Evolutionary conservation across 2,113 vertebrate species (phyloP).

Genomic region (Willisornis vidua): DNA sequence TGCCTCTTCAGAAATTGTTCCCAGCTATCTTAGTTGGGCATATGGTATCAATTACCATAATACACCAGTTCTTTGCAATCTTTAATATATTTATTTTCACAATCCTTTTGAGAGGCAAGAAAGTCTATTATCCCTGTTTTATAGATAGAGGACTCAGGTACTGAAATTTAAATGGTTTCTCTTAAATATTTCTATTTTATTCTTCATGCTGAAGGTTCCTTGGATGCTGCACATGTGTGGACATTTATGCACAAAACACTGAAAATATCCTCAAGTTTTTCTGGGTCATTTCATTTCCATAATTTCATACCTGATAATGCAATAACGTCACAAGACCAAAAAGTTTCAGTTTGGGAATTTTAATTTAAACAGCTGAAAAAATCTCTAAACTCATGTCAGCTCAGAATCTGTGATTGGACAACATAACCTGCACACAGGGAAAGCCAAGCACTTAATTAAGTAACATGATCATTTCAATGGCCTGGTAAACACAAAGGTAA

Average conservation of each 20-base stretch:
- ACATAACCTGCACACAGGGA: background rate
- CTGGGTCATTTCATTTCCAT: background rate
- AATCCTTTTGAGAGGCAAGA: slow-evolving; percentile 31
- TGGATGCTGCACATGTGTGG: background rate
- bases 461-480: background rate
- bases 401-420: background rate
- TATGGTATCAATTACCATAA: slow-evolving; percentile 53
- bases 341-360: background rate
- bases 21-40: slow-evolving; percentile 44
- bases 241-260: background rate
- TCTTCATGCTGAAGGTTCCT: background rate
- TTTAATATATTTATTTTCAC: slow-evolving; percentile 55
- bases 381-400: background rate
- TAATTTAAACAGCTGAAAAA: background rate
- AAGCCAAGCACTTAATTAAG: background rate
- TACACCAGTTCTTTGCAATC: background rate
- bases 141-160: slow-evolving; percentile 10
- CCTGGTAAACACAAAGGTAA: background rate
- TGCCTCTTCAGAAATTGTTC: slow-evolving; percentile 30
- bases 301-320: background rate
- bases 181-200: background rate
- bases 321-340: background rate
- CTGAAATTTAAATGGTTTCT: slow-evolving; percentile 20
- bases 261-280: background rate
- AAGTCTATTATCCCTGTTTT: slow-evolving; percentile 29